Evolutionary conservation across 2,888 invertebrate species (phyloP), one percentile per base, ranked within the genome.

Genomic region (Diarsia rubi): DNA sequence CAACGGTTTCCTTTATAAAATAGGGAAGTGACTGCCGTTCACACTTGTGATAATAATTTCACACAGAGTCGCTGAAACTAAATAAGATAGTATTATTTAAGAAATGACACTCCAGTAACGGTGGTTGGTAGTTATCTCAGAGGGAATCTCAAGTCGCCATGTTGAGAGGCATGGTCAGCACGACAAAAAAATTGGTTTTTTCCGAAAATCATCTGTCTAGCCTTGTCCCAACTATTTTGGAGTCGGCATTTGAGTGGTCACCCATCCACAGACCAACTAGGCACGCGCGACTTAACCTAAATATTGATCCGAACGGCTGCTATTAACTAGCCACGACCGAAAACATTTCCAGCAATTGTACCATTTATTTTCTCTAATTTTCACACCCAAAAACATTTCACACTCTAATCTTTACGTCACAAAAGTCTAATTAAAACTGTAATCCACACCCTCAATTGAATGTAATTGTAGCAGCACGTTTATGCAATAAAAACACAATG

Each of bases 401-500:
- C 68, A 21, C 42, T 77, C 16, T 59, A 68, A 80, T 74, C 66
- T 69, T 24, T 19, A 19, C 1, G 68, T 85, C 45, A 77, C 85
- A 82, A 85, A 85, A 62, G 66, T 73, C 73, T 86, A 86, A 86
- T 86, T 86, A 86, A 83, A 86, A 88, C 49, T 69, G 84, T 78
- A 67, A 87, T 69, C 63, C 75, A 77, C 77, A 80, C 88, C 84
- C 86, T 73, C 78, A 65, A 84, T 88, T 78, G 76, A 73, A 47
- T 84, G 84, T 86, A 88, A 86, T 82, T 86, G 86, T 88, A 75
- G 81, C 77, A 82, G 82, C 86, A 78, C 86, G 88, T 84, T 86
- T 79, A 86, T 78, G 81, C 85, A 86, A 88, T 88, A 88, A 88
- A 88, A 89, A 85, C 84, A 86, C 79, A 83, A 78, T 78, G 82